A percentile compares a stretch with the other conserved stretches of the same genome.
phyloP scores from a whole-genome alignment of 2,113 vertebrate species.

The Albula goreensis region DNA sequence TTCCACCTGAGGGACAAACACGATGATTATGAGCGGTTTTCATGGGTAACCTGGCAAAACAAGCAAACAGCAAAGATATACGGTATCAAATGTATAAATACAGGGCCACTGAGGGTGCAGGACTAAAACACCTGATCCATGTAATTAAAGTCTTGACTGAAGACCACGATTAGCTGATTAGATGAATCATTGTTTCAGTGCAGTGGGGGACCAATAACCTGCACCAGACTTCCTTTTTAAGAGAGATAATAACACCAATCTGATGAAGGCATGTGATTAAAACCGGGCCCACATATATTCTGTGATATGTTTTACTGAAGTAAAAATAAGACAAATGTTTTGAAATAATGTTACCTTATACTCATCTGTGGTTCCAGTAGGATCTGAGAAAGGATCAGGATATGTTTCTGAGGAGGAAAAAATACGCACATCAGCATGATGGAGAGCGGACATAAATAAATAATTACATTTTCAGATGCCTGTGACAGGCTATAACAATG shows the following conservation, averaged over 20 bases:
- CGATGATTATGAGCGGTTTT: not conserved
- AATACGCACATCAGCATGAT: not conserved
- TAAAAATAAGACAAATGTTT: not conserved
- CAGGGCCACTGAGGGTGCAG: no score
- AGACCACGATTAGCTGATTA: no score
- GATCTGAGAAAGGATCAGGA: slow-evolving; percentile 43
- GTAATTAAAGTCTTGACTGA: no score
- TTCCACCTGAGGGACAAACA: slow-evolving; percentile 34
- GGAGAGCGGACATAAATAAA: not conserved
- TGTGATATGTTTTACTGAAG: not conserved
- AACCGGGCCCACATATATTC: no score
- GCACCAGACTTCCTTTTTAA: no score
- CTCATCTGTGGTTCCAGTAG: slow-evolving; percentile 42
- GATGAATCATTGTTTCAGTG: no score
- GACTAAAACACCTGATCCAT: no score
- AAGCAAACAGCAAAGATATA: not conserved
- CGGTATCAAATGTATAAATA: not conserved
- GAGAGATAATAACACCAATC: no score
- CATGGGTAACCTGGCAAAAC: not conserved
- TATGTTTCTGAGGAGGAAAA: slow-evolving; percentile 55
- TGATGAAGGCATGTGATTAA: no score
- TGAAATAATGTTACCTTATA: slow-evolving; percentile 53
- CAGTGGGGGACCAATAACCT: no score
- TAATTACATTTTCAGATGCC: no score
- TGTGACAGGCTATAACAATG: no score